These are phyloP conservation scores for Maylandia zebra DNA, from an alignment of 2,113 vertebrate species.

Conservation along the genomic window DNA sequence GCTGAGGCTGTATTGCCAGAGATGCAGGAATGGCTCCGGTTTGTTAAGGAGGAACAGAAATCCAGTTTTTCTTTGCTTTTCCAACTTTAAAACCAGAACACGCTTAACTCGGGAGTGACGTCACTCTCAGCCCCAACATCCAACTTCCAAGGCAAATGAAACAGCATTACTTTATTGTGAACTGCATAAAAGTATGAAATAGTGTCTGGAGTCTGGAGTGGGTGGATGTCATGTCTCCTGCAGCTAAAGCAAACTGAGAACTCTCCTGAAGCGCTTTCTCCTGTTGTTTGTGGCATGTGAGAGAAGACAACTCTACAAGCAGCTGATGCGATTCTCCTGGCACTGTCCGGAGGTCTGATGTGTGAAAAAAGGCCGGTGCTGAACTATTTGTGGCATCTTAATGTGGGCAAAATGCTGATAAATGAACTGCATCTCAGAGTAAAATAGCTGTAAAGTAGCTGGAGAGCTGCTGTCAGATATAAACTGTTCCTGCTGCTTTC, in stretches of 20 bases:
- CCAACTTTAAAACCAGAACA: not conserved
- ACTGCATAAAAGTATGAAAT: not conserved
- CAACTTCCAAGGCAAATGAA: not conserved
- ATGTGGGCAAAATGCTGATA: not conserved
- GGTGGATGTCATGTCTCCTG: not conserved
- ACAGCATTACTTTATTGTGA: not conserved
- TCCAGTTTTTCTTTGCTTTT: not conserved
- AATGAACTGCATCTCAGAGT: not conserved
- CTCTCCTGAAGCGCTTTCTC: not conserved
- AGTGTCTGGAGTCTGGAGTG: not conserved
- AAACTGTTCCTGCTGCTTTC: not conserved
- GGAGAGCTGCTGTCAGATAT: not conserved
- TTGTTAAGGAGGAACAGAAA: not conserved
- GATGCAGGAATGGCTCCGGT: not conserved
- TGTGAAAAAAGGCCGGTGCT: not conserved
- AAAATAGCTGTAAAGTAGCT: not conserved
- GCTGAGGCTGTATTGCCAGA: not conserved
- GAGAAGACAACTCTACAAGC: not conserved
- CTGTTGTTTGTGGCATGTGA: accelerated
- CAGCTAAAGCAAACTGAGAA: not conserved
- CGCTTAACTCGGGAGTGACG: accelerated
- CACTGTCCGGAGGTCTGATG: accelerated
- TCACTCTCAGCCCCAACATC: not conserved
- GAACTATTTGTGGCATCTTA: not conserved
- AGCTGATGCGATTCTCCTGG: not conserved